These are phyloP conservation scores for Buceros bicornis DNA, from an alignment of 2,797 vertebrate species.

Conservation along the genomic window DNA sequence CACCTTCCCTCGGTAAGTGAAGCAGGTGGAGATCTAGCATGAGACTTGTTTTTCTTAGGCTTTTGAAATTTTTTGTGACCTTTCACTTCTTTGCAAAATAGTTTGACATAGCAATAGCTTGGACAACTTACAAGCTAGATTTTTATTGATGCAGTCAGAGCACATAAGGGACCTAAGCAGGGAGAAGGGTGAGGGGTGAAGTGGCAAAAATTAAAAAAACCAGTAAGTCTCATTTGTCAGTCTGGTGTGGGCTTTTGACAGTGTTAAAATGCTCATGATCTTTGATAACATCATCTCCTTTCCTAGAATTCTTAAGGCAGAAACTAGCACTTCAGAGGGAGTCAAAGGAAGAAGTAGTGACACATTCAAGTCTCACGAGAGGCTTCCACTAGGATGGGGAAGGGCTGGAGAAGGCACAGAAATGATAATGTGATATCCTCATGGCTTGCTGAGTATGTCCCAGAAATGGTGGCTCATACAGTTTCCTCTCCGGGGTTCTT, in stretches of 20 bases:
- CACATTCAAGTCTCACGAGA: neutral
- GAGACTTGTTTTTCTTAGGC: neutral
- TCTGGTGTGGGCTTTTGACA: neutral
- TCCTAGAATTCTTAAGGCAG: neutral
- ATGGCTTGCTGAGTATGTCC: neutral
- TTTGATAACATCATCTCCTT: neutral
- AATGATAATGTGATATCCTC: neutral
- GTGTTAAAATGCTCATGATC: neutral
- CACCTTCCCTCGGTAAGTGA: neutral
- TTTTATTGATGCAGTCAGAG: neutral
- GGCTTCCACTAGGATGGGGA: neutral
- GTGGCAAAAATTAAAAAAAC: constrained; percentile 24
- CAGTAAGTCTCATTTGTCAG: neutral
- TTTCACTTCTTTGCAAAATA: neutral
- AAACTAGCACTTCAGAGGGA: neutral
- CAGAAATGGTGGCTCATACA: neutral
- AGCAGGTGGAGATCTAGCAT: constrained; percentile 3
- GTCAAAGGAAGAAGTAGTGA: neutral
- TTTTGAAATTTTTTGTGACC: neutral
- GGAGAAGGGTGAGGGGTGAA: neutral
- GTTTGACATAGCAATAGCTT: neutral
- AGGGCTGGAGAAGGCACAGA: neutral
- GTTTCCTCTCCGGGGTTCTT: neutral
- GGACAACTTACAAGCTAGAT: neutral
- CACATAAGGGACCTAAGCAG: neutral